Evolutionary conservation across 1,140 invertebrate species (phyloP), one percentile per base, ranked within the genome.

Genomic region (Xylocopa sonorina): DNA sequence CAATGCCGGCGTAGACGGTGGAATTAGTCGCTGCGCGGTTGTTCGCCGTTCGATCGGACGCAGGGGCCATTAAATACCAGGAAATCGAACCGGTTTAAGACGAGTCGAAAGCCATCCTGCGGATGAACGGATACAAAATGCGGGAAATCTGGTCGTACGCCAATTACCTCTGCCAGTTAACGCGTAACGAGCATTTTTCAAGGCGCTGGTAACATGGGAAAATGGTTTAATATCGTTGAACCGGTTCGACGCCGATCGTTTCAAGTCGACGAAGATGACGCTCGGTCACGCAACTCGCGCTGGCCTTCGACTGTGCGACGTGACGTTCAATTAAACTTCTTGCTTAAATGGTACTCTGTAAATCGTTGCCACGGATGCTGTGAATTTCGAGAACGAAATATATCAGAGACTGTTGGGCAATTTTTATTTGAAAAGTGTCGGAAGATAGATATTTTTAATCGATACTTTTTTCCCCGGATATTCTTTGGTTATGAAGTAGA

Each of bases 81-180:
- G 75, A 77, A 77, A 77, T 69, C 43, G 75, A 69, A 77, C 75
- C 75, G 53, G 75, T 77, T 77, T 58, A 29, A n/a, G 6, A 14
- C 27, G 16, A 21, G 53, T 29, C 29, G 12, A 55, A 46, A 64
- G 63, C 50, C 57, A 77, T 77, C 14, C 29, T 29, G 12, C 43
- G 43, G 6, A 6, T n/a, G 38, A 14, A n/a, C 24, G 29, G 38
- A 29, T 43, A 69, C n/a, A 69, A n/a, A 67, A 50, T 50, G 43
- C 32, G 10, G 43, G 29, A 68, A 48, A 48, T 6, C 27, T 34
- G 41, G 24, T 41, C 14, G 60, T 6, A 34, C n/a, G 75, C 24
- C 75, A 58, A 69, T 77, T 77, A 77, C 27, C 27, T 21, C 0
- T n/a, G n/a, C 24, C 46, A 53, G 32, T 50, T 51, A 29, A 63